Conservation (phyloP, 1,140 invertebrate species). For the Saccostrea cuccullata region DNA sequence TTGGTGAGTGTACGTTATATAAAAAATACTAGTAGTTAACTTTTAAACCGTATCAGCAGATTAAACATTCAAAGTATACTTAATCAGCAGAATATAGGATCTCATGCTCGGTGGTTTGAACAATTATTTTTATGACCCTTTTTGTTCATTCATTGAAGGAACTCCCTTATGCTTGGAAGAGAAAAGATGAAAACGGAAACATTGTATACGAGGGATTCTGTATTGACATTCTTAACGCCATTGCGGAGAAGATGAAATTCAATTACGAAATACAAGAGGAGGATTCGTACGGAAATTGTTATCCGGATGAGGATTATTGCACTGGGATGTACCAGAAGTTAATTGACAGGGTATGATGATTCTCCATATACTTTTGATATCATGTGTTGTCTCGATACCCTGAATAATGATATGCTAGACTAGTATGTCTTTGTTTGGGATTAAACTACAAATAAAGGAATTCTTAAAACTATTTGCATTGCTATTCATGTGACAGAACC, state of each 20-base stretch:
- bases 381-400: too few relatives aligned
- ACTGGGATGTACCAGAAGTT: constrained; percentile 23
- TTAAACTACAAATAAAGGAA: too few relatives aligned
- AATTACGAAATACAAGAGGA: constrained; percentile 15
- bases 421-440: too few relatives aligned
- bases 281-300: not conserved
- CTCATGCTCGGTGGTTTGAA: too few relatives aligned
- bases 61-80: not conserved
- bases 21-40: too few relatives aligned
- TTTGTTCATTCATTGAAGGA: not conserved
- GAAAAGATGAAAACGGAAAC: constrained; percentile 23
- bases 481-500: too few relatives aligned
- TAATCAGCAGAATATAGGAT: too few relatives aligned
- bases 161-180: not conserved
- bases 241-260: not conserved
- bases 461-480: too few relatives aligned
- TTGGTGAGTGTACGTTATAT: constrained; percentile 11
- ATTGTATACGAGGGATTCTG: constrained; percentile 1
- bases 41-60: not conserved
- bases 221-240: constrained; percentile 14
- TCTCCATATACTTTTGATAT: not conserved
- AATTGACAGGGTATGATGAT: not conserved
- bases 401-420: too few relatives aligned
- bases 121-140: not conserved
- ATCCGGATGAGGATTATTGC: not conserved